These are phyloP conservation scores for Rhineura floridana DNA, from an alignment of 2,113 vertebrate species.

Conservation along the genomic window DNA sequence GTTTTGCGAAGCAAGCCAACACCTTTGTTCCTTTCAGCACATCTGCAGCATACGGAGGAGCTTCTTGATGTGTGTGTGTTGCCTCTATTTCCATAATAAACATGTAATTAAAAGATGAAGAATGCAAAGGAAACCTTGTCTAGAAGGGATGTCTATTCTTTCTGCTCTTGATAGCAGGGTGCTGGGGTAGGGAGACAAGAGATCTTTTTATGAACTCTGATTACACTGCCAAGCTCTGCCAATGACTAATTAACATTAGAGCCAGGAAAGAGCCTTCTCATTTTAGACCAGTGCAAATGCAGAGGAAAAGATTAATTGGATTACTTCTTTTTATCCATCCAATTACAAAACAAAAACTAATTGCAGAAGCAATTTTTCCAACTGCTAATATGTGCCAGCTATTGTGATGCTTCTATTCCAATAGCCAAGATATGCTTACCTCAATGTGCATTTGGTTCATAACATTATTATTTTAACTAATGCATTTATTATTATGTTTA, in stretches of 20 bases:
- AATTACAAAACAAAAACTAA: conserved; percentile 45
- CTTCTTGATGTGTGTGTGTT: conserved; percentile 22
- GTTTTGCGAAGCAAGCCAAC: neutral
- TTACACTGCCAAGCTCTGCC: conserved; percentile 50
- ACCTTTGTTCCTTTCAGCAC: neutral
- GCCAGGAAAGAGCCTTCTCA: conserved; percentile 33
- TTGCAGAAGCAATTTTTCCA: conserved; percentile 25
- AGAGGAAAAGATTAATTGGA: conserved; percentile 56
- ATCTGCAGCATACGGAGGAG: neutral
- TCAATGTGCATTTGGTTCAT: neutral
- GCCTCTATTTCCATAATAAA: conserved; percentile 44
- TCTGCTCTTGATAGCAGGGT: neutral
- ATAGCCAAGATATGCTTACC: neutral
- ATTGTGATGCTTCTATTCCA: neutral
- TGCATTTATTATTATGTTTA: too few species aligned
- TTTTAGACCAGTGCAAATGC: conserved; percentile 32
- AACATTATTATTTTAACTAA: neutral
- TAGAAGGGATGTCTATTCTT: conserved; percentile 14
- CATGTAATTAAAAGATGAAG: conserved; percentile 42
- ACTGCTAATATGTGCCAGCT: neutral
- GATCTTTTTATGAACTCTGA: conserved; percentile 61
- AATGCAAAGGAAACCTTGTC: conserved; percentile 42
- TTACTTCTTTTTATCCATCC: conserved; percentile 56
- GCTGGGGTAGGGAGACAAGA: too few species aligned
- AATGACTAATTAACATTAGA: conserved; percentile 46